Percentiles rank a stretch among this genome's conserved stretches.
Conservation (phyloP, 2,113 vertebrate species). For the Chloropsis hardwickii region DNA sequence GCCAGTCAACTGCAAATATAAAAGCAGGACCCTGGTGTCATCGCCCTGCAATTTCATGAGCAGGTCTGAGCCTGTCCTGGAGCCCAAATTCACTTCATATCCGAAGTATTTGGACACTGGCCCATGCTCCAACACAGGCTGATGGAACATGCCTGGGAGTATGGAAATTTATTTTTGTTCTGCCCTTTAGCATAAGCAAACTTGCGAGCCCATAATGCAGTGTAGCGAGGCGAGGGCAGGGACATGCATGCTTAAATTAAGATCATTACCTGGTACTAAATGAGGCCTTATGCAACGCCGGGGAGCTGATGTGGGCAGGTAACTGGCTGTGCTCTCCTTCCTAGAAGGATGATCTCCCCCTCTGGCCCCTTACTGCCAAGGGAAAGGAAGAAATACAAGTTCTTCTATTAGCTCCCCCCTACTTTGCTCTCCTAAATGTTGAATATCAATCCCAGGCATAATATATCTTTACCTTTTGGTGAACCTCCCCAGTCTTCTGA, state of each 20-base stretch:
- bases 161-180: constrained; percentile 47
- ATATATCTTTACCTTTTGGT: background rate
- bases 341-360: background rate
- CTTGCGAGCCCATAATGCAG: background rate
- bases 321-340: background rate
- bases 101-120: constrained; percentile 20
- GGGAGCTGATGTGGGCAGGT: background rate
- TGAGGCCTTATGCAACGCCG: background rate
- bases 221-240: background rate
- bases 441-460: background rate
- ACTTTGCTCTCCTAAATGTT: background rate
- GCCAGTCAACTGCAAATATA: background rate
- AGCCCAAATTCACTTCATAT: constrained; percentile 40
- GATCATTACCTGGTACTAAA: background rate
- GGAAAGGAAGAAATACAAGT: background rate
- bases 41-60: background rate
- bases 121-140: background rate
- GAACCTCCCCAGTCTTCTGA: background rate
- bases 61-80: constrained; percentile 39
- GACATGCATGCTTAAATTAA: background rate
- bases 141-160: constrained; percentile 48
- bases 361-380: background rate
- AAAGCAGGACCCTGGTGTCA: constrained; percentile 34
- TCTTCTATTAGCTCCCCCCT: background rate
- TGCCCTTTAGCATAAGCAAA: constrained; percentile 51